A percentile compares a stretch with the other conserved stretches of the same genome.
Conservation (phyloP, 2,888 invertebrate species). For the Ichneumon xanthorius region DNA sequence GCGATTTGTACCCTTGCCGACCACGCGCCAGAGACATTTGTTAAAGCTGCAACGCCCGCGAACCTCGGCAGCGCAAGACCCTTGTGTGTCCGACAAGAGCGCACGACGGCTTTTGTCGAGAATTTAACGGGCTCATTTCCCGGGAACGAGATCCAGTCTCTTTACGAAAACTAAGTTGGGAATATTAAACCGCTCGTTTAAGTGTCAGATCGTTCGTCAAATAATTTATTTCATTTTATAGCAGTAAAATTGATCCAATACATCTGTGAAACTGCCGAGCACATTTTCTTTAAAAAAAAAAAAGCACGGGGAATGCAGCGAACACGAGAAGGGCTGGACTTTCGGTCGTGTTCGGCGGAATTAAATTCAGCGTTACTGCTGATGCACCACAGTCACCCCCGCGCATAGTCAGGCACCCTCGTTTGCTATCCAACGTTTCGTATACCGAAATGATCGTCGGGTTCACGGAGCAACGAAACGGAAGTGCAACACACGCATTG, state of each 20-base stretch:
- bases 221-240: background rate
- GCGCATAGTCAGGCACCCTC: conserved; percentile 47
- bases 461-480: conserved; percentile 65
- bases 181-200: background rate
- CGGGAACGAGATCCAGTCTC: conserved; percentile 25
- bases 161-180: conserved; percentile 4
- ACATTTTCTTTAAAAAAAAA: background rate
- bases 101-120: conserved; percentile 33
- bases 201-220: background rate
- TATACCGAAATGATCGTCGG: conserved; percentile 75
- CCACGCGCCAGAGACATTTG: conserved; percentile 80
- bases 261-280: no score
- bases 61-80: conserved; percentile 35
- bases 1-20: conserved; percentile 82
- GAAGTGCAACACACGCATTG: conserved; percentile 67
- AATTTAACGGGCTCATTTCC: conserved; percentile 17
- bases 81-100: conserved; percentile 14
- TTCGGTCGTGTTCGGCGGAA: conserved; percentile 74
- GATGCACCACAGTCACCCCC: conserved; percentile 54
- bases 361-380: conserved; percentile 75
- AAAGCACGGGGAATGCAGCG: conserved; percentile 5
- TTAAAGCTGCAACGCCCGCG: conserved; percentile 73
- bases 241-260: no score
- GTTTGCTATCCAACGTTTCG: conserved; percentile 61
- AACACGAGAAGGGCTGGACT: conserved; percentile 59